Base-by-base conservation (phyloP, 2,113 vertebrate genomes). In the Pollachius pollachius region DNA sequence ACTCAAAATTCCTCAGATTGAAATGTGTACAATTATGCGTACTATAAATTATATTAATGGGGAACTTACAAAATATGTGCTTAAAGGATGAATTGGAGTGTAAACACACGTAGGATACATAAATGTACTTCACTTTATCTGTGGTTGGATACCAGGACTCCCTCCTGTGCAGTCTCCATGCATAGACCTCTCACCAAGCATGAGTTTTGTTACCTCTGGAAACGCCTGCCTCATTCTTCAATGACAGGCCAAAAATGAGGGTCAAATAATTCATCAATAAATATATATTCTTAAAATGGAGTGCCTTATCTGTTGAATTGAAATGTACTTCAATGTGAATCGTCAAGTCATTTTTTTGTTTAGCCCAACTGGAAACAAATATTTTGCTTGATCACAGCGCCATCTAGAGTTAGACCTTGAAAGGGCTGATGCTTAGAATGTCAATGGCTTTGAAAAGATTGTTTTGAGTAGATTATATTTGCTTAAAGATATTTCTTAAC, bases 261-360 rank as follows among this genome's bases (percentile, higher is more conserved):
- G 84, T 85, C 67, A 57, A 67, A 58, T 64, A 17, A 77, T 84
- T 85, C 80, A 81, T 84, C 75, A 89, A 90, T 89, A 89, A 85
- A 89, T 74, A 74, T 83, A 71, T 85, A 81, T 87, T 86, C 82
- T 87, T 87, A 69, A 87, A 71, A 81, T 71, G 57, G 67, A 63
- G 63, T 65, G 66, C 70, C 27, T 73, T n/a, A 61, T 75, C 16
- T 75, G 52, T 54, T 54, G 37, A 48, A 74, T 73, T 7, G 25
- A 3, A 63, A 12, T 60, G 18, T 21, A 60, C 12, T 15, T 27
- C 2, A 17, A 67, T 41, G 34, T 64, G 63, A n/a, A 9, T 23
- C 63, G n/a, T 65, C 16, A 13, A 25, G 23, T 23, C 23, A 23
- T 23, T 23, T 63, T 30, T 63, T 15, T 30, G 15, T 30, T 63